Evolutionary conservation across 92 coral and sea anemone genomes (phyloP).

Genomic region (Umimayanthus chanpuru): DNA sequence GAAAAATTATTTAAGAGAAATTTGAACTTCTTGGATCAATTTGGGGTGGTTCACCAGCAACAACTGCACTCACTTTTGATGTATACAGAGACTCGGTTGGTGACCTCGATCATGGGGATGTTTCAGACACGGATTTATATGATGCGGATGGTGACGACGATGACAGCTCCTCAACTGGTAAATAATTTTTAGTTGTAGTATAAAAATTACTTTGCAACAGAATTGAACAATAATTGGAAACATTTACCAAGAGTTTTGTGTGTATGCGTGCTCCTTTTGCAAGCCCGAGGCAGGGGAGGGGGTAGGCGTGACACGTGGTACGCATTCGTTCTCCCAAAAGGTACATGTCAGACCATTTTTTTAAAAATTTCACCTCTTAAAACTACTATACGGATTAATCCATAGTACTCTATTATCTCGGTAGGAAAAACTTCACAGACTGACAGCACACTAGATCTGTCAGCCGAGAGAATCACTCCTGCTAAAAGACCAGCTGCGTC

Average conservation of each 20-base stretch:
- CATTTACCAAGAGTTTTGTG: neutral
- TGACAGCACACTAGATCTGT: conserved; percentile 19
- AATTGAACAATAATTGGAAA: conserved; percentile 1
- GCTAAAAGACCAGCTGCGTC: no score
- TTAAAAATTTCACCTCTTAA: no score
- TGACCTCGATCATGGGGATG: conserved; percentile 16
- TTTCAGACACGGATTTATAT: conserved; percentile 15
- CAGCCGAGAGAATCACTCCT: no score
- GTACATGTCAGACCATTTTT: no score
- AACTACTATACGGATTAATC: no score
- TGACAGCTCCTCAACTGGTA: conserved; percentile 23
- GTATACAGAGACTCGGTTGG: conserved; percentile 30
- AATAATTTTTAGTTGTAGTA: neutral
- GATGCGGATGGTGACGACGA: conserved; percentile 7
- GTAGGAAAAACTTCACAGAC: conserved; percentile 13
- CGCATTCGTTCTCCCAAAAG: no score
- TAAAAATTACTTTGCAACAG: no score
- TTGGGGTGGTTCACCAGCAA: conserved; percentile 32
- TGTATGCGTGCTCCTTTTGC: no score
- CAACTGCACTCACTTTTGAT: conserved; percentile 8
- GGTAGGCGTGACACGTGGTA: no score
- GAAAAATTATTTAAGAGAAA: conserved; percentile 13
- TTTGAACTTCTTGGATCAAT: conserved; percentile 26
- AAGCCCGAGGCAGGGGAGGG: no score
- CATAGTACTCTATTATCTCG: neutral